A percentile compares a stretch with the other conserved stretches of the same genome.
These are phyloP conservation scores for Tipula lateralis DNA, from an alignment of 2,888 invertebrate genomes.

Conservation along the genomic window DNA sequence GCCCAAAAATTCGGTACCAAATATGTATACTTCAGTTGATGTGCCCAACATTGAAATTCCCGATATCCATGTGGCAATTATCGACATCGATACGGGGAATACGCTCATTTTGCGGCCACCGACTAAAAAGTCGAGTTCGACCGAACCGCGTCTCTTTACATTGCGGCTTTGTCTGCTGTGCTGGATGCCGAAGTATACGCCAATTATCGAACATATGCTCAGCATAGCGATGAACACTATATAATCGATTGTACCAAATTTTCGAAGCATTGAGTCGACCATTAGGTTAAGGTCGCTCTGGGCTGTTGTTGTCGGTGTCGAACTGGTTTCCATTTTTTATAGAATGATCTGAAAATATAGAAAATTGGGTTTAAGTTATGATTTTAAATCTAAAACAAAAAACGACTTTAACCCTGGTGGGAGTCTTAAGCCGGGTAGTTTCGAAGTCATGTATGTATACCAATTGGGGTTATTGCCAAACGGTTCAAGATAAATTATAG, in stretches of 20 bases:
- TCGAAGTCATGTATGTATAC: no score
- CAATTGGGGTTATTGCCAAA: no score
- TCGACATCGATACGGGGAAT: conserved; percentile 65
- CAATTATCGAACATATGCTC: background rate
- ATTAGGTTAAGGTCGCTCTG: background rate
- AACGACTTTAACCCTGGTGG: no score
- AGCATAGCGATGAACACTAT: background rate
- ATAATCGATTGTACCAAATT: background rate
- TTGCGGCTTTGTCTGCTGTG: background rate
- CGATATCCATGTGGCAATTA: conserved; percentile 56
- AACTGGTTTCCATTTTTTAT: background rate
- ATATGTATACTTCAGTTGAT: conserved; percentile 72
- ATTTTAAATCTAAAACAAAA: no score
- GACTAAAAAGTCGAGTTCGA: conserved; percentile 59
- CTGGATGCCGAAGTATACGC: background rate
- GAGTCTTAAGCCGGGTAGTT: no score
- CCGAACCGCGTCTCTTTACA: conserved; percentile 31
- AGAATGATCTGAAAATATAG: no score
- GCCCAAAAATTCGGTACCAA: conserved; percentile 69
- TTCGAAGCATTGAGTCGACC: background rate
- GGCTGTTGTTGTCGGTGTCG: background rate
- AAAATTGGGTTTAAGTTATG: no score
- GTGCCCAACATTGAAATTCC: conserved; percentile 63
- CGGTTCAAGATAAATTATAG: no score
- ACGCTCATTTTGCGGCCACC: conserved; percentile 63